Evolutionary conservation across 2,113 vertebrate species (phyloP), one percentile per base, ranked within the genome.

Genomic region (Xenopus laevis): DNA sequence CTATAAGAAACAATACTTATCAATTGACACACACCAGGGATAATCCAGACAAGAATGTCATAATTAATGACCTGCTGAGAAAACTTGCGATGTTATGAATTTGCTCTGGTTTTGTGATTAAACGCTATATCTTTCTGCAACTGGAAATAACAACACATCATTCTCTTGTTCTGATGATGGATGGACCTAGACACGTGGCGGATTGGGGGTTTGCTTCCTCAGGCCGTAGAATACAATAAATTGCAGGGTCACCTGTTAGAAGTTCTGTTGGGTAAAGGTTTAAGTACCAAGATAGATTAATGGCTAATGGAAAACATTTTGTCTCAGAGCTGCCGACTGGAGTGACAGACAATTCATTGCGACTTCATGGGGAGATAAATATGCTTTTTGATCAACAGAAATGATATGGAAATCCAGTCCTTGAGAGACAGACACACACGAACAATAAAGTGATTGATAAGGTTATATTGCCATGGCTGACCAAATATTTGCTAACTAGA

Each of bases 381-480:
- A 60, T 27, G 11, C 55, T 44, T 60, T 67, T 40, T 67, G 72
- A 74, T 67, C 33, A 74, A 50, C 53, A 67, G 21, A 27, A 67
- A 68, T 40, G 8, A 61, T 74, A 68, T 74, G 72, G 72, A 74
- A 74, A 74, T 74, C 3, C 33, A 68, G 72, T 52, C 72, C 72
- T 74, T 67, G 72, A 68, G 23, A 27, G 57, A 59, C 17, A 46
- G 33, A 67, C 65, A 61, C 20, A 20, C 11, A 13, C 6, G 33
- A 16, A 23, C n/a, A n/a, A 15, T 18, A 65, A 20, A 65, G 62
- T 65, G 71, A 74, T 74, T 16, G 33, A 66, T 66, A 50, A 60
- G 50, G 65, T 7, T 27, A 72, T 1, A 72, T 63, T 7, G 44
- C 60, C n/a, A 44, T 18, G 68, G 30, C 13, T 8, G 45, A 13